Conservation (phyloP, 2,113 vertebrate genomes). For the Aptenodytes patagonicus region DNA sequence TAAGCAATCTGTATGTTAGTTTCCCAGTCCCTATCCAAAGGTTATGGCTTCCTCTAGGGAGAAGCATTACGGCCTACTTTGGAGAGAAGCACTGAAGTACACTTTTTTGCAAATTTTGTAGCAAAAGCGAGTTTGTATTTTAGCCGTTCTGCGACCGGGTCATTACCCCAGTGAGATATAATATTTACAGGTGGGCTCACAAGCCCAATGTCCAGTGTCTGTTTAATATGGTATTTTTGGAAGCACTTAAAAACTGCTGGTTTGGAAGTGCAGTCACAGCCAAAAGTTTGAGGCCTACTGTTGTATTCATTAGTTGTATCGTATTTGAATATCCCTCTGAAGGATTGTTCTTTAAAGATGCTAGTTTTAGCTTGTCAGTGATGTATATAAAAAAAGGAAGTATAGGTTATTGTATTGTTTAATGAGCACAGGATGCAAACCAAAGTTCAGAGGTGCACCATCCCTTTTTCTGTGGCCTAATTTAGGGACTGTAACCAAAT, state of each 20-base stretch:
- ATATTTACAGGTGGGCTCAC: background rate
- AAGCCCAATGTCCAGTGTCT: background rate
- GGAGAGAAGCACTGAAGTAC: background rate
- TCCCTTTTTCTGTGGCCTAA: conserved; percentile 13
- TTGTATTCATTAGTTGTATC: background rate
- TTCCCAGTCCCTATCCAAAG: background rate
- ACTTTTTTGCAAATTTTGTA: background rate
- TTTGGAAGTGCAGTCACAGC: background rate
- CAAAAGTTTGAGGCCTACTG: background rate
- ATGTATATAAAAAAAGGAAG: conserved; percentile 26
- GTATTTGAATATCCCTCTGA: background rate
- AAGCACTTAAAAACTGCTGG: background rate
- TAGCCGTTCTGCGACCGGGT: background rate
- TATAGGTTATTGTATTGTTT: conserved; percentile 28
- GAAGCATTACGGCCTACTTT: background rate
- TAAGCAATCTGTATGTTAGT: background rate
- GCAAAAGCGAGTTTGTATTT: background rate
- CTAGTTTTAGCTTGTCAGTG: background rate
- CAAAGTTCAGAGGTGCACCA: conserved; percentile 12
- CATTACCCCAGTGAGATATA: background rate
- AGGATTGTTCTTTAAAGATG: conserved; percentile 23
- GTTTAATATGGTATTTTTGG: background rate
- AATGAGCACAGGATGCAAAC: conserved; percentile 30
- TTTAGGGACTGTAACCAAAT: conserved; percentile 11
- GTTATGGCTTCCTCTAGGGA: background rate